A percentile compares a stretch with the other conserved stretches of the same genome.
Conservation (phyloP, 2,797 vertebrate species). For the Sorex maritimensis region DNA sequence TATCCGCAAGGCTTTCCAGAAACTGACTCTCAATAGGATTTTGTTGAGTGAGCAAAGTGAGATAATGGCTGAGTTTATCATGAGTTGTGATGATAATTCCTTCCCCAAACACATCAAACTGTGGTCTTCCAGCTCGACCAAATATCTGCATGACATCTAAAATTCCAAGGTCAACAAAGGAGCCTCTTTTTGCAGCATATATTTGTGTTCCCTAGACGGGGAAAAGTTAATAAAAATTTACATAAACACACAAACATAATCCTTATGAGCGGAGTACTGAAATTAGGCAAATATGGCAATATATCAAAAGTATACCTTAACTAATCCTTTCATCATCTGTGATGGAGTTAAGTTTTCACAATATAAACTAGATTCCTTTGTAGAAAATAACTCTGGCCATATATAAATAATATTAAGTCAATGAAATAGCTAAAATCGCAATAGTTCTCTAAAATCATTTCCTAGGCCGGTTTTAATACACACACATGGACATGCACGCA, state of each 20-base stretch:
- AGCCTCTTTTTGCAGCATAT: constrained; percentile 98
- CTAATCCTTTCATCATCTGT: constrained; percentile 91
- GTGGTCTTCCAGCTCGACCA: constrained; percentile 97
- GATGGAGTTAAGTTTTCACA: constrained; percentile 91
- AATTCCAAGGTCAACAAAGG: constrained; percentile 98
- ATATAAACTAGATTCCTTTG: constrained; percentile 87
- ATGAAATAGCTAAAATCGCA: constrained; percentile 80
- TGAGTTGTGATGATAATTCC: constrained; percentile 98
- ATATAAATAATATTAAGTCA: constrained; percentile 88
- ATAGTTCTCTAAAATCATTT: constrained; percentile 76
- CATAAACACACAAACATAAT: constrained; percentile 92
- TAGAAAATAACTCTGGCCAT: constrained; percentile 88
- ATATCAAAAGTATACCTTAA: constrained; percentile 91
- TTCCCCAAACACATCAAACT: constrained; percentile 98
- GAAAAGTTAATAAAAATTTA: constrained; percentile 92
- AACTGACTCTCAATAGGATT: constrained; percentile 99
- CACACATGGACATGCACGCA: neutral
- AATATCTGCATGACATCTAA: constrained; percentile 99
- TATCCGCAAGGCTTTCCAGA: constrained; percentile 96
- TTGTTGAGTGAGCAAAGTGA: constrained; percentile 98
- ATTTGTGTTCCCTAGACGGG: constrained; percentile 97
- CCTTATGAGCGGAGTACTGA: constrained; percentile 90
- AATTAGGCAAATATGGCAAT: constrained; percentile 91
- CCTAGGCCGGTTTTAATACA: constrained; percentile 80
- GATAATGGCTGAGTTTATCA: constrained; percentile 98